phyloP scores from a whole-genome alignment of 2,797 vertebrate species.

The Falco columbarius region DNA sequence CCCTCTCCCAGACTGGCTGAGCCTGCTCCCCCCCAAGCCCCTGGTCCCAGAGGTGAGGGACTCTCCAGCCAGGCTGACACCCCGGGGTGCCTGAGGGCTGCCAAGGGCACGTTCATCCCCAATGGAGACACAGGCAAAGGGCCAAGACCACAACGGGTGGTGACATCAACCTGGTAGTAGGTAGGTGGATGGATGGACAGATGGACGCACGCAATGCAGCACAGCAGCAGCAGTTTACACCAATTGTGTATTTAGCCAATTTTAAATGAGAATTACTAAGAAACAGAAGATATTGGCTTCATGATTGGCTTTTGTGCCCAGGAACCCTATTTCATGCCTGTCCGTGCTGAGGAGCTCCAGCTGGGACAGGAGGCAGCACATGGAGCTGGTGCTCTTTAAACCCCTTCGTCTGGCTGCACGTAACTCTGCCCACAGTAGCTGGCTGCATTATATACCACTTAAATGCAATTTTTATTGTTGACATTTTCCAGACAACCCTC shows the following conservation, averaged over 20 bases:
- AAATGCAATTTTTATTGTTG: slow-evolving; percentile 84
- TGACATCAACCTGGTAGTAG: background rate
- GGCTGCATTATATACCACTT: slow-evolving; percentile 74
- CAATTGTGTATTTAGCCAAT: background rate
- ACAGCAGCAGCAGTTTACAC: background rate
- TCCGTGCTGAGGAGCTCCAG: background rate
- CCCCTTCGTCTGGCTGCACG: background rate
- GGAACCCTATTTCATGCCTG: rapidly evolving
- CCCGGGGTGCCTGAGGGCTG: background rate
- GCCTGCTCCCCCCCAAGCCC: rapidly evolving
- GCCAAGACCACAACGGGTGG: background rate
- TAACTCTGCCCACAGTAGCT: slow-evolving; percentile 75
- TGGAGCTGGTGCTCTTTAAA: slow-evolving; percentile 24
- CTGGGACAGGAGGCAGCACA: background rate
- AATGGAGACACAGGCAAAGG: background rate
- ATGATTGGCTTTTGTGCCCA: rapidly evolving
- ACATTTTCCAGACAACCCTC: slow-evolving; percentile 79
- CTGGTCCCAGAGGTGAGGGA: background rate
- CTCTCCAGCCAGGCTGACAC: background rate
- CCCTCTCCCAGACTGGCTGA: background rate
- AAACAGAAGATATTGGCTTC: background rate
- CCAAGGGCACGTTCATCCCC: background rate
- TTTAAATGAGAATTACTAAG: background rate
- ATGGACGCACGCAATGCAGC: background rate
- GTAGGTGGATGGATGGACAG: rapidly evolving